A percentile compares a stretch with the other conserved stretches of the same genome.
phyloP scores from a whole-genome alignment of 2,888 invertebrate species.

The Protodeltote pygarga region DNA sequence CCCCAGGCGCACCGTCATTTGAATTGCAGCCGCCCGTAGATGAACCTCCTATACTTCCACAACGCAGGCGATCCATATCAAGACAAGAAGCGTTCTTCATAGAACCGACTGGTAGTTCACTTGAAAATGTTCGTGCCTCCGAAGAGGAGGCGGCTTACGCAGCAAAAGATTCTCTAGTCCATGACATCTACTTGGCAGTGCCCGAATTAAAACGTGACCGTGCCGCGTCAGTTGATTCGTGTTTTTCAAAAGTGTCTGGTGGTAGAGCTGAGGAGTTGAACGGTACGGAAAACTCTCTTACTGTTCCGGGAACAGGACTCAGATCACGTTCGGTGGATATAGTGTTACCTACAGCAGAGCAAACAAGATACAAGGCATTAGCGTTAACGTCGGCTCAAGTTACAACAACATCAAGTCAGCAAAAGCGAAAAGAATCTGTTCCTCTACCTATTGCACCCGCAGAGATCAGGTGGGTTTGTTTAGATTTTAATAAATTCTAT shows the following conservation, averaged over 20 bases:
- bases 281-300: conserved; percentile 87
- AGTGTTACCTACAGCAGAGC: conserved; percentile 94
- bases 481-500: conserved; percentile 28
- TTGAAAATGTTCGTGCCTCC: conserved; percentile 90
- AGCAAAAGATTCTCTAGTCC: conserved; percentile 82
- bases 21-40: conserved; percentile 86
- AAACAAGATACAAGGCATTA: conserved; percentile 94
- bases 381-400: conserved; percentile 88
- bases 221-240: conserved; percentile 95
- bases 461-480: conserved; percentile 72
- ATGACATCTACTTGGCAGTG: conserved; percentile 92
- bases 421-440: conserved; percentile 54
- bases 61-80: conserved; percentile 91
- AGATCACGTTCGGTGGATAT: conserved; percentile 95
- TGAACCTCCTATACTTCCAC: conserved; percentile 76
- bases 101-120: conserved; percentile 90
- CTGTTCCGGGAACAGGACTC: conserved; percentile 91
- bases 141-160: conserved; percentile 69
- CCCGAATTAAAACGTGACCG: conserved; percentile 94
- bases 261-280: conserved; percentile 91
- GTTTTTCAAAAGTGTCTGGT: conserved; percentile 92
- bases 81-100: conserved; percentile 94
- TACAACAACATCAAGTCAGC: conserved; percentile 57
- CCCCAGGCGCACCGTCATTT: conserved; percentile 85
- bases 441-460: conserved; percentile 53